Evolutionary conservation across 2,888 invertebrate species (phyloP).

Genomic region (Phoronis australis): DNA sequence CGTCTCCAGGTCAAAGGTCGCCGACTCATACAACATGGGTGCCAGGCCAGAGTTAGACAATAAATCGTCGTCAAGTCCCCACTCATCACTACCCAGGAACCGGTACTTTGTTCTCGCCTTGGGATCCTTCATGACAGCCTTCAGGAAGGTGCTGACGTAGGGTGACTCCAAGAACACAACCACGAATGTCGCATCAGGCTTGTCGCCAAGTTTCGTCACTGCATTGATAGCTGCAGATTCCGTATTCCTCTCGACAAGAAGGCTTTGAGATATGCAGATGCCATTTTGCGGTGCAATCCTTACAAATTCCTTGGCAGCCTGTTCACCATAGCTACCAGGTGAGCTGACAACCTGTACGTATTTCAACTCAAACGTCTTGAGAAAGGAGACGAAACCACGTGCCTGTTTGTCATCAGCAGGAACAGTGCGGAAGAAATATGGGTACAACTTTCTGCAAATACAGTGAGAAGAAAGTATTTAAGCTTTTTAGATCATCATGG

Average conservation of each 20-base stretch:
- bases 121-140: constrained; percentile 19
- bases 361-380: constrained; percentile 49
- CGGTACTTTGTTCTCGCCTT: constrained; percentile 18
- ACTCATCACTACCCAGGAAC: constrained; percentile 43
- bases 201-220: constrained; percentile 15
- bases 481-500: no score
- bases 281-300: constrained; percentile 33
- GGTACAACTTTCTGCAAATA: constrained; percentile 19
- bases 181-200: constrained; percentile 26
- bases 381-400: constrained; percentile 46
- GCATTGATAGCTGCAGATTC: constrained; percentile 20
- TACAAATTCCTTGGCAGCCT: constrained; percentile 33
- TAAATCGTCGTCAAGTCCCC: constrained; percentile 30
- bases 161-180: constrained; percentile 35
- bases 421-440: constrained; percentile 39
- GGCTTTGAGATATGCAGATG: constrained; percentile 37
- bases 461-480: no score
- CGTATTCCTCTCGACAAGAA: constrained; percentile 21
- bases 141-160: constrained; percentile 22
- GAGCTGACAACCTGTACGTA: constrained; percentile 49
- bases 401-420: constrained; percentile 45
- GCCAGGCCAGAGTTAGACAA: constrained; percentile 20
- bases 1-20: constrained; percentile 41
- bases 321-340: constrained; percentile 31
- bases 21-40: constrained; percentile 19